Base-by-base conservation (phyloP, 2,797 vertebrate species). In the Sebastolobus altivelis region DNA sequence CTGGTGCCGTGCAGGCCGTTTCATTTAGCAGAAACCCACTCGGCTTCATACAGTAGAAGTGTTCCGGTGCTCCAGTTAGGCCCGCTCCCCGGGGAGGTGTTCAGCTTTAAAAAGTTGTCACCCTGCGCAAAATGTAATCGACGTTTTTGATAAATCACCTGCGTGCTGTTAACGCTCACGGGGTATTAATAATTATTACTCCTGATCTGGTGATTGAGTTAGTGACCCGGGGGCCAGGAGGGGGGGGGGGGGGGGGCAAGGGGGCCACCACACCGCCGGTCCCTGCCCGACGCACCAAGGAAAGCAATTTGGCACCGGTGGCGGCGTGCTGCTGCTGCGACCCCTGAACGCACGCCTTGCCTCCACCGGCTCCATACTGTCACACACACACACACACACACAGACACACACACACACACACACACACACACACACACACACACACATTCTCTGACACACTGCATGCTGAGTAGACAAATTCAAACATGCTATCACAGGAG, bases 381-480 rank as follows among this genome's bases (percentile, higher is more conserved):
- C 89, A 87, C 87, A 92, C 84, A 83, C 86, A 86, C 61, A 75
- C 72, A 60, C 56, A 91, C 68, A 91, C 88, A 84, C 88, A 87
- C 84, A 87, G 83, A 65, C 80, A 71, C 86, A 33, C 92, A 95
- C 94, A 93, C 71, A 89, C 91, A 91, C 61, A 91, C 88, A 84
- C 88, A 86, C 89, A 87, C 87, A 92, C 85, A 82, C 85, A 86
- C 58, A 75, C 72, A 60, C 56, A 92, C 69, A 91, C 88, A 84
- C 87, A 87, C 85, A 87, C 84, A 65, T 81, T 73, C 86, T 37
- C 92, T 94, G 93, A 95, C 95, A 93, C 71, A 89, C 91, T 14
- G 85, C 88, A 75, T 95, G 96, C 96, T 96, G 96, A 96, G 93
- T 95, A 85, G 95, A 95, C 96, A 95, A 87, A 95, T 94, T 89